Evolutionary conservation across 2,888 invertebrate species (phyloP).

Genomic region (Drosophila greeni): DNA sequence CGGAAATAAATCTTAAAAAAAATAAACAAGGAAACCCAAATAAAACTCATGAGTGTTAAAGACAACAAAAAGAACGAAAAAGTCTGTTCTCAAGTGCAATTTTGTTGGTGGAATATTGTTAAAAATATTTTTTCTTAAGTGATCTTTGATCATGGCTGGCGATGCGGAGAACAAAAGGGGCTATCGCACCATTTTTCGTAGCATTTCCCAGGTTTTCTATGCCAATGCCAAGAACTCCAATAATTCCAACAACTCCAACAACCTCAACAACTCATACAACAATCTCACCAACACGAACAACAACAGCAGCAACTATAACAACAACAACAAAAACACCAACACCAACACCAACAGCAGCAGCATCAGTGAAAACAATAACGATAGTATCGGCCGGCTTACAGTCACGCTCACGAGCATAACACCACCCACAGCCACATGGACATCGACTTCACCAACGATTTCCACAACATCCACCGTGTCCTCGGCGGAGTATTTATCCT

Average conservation of each 20-base stretch:
- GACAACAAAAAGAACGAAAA: conserved; percentile 3
- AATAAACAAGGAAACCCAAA: neutral
- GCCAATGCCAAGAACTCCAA: conserved; percentile 49
- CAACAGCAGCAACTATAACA: conserved; percentile 24
- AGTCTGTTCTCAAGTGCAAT: conserved; percentile 6
- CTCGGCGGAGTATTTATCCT: conserved; percentile 26
- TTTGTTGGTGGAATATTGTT: no score
- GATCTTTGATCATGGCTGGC: conserved; percentile 51
- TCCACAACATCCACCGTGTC: conserved; percentile 15
- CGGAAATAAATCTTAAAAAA: neutral
- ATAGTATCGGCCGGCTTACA: conserved; percentile 14
- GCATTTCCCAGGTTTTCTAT: conserved; percentile 74
- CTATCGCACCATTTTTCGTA: conserved; percentile 73
- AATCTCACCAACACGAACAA: conserved; percentile 15
- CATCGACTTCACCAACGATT: conserved; percentile 27
- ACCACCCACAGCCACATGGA: conserved; percentile 27
- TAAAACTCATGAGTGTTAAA: conserved; percentile 9
- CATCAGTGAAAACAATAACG: conserved; percentile 20
- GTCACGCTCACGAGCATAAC: conserved; percentile 29
- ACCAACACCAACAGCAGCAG: conserved; percentile 19
- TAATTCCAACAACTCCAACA: conserved; percentile 4
- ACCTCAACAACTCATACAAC: conserved; percentile 17
- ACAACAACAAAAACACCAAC: conserved; percentile 14
- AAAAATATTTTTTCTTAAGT: conserved; percentile 1
- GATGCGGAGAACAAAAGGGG: conserved; percentile 60